Conservation (phyloP, 2,888 invertebrate species). For the Papilio gigon region DNA sequence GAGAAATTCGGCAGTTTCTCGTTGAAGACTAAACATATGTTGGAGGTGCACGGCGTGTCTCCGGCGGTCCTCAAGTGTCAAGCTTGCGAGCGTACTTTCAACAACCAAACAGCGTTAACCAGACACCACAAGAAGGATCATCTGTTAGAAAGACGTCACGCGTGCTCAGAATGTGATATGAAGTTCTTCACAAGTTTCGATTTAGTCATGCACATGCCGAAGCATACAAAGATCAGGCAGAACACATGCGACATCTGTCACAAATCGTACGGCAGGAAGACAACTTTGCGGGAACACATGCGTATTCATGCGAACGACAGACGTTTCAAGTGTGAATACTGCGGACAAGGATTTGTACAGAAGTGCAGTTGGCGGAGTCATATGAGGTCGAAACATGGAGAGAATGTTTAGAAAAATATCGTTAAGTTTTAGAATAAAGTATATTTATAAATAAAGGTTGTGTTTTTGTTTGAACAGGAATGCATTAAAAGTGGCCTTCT, state of each 20-base stretch:
- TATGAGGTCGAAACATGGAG: constrained; percentile 59
- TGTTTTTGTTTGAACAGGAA: no score
- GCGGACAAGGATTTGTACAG: constrained; percentile 58
- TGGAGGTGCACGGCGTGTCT: constrained; percentile 57
- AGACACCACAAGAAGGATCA: constrained; percentile 67
- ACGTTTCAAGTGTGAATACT: constrained; percentile 54
- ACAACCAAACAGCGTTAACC: constrained; percentile 54
- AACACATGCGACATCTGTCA: constrained; percentile 64
- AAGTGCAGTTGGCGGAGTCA: constrained; percentile 68
- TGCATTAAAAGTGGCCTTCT: no score
- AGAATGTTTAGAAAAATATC: constrained; percentile 43
- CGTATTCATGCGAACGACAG: constrained; percentile 56
- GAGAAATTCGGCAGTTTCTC: constrained; percentile 61
- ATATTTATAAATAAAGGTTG: neutral
- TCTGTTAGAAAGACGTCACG: constrained; percentile 64
- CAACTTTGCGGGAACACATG: constrained; percentile 63
- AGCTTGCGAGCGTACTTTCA: constrained; percentile 62
- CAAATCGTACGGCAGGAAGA: constrained; percentile 60
- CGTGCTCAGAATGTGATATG: constrained; percentile 72
- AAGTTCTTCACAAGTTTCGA: constrained; percentile 56
- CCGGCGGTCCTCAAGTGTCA: constrained; percentile 58
- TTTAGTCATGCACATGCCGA: constrained; percentile 60
- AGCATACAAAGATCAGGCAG: constrained; percentile 59
- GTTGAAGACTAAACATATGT: constrained; percentile 63
- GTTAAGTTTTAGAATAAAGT: neutral